phyloP scores from a whole-genome alignment of 1,140 invertebrate genomes.

The Apis dorsata region DNA sequence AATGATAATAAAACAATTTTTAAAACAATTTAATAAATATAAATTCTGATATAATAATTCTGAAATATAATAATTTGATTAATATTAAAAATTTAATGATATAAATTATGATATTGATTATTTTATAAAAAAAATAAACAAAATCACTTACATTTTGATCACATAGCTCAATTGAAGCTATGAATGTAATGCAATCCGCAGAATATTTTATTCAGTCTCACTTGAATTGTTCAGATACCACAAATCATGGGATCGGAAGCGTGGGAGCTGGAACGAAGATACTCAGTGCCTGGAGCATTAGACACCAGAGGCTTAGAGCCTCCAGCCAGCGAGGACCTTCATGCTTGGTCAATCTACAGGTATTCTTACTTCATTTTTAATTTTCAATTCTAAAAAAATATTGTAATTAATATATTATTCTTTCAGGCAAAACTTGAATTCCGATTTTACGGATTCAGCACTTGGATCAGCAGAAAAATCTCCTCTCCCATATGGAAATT shows the following conservation, averaged over 20 bases:
- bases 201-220: slow-evolving; percentile 8
- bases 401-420: not conserved
- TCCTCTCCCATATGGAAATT: slow-evolving; percentile 94
- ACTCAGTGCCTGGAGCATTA: slow-evolving; percentile 89
- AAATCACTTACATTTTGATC: not conserved
- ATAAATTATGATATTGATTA: too few species aligned
- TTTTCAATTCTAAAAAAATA: not conserved
- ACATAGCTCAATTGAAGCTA: not conserved
- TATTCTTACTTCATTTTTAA: slow-evolving; percentile 66
- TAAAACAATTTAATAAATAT: too few species aligned
- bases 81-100: too few species aligned
- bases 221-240: slow-evolving; percentile 43
- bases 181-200: not conserved
- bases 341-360: slow-evolving; percentile 97
- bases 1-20: too few species aligned
- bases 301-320: slow-evolving; percentile 83
- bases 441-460: slow-evolving; percentile 96
- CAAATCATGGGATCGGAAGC: slow-evolving; percentile 79
- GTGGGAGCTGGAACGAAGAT: slow-evolving; percentile 87
- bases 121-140: not conserved
- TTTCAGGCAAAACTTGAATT: slow-evolving; percentile 95
- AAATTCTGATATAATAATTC: too few species aligned
- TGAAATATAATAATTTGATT: too few species aligned
- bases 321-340: slow-evolving; percentile 91
- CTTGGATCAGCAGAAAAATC: slow-evolving; percentile 94